Evolutionary conservation across 2,888 invertebrate genomes (phyloP).

Genomic region (Pteria penguin): DNA sequence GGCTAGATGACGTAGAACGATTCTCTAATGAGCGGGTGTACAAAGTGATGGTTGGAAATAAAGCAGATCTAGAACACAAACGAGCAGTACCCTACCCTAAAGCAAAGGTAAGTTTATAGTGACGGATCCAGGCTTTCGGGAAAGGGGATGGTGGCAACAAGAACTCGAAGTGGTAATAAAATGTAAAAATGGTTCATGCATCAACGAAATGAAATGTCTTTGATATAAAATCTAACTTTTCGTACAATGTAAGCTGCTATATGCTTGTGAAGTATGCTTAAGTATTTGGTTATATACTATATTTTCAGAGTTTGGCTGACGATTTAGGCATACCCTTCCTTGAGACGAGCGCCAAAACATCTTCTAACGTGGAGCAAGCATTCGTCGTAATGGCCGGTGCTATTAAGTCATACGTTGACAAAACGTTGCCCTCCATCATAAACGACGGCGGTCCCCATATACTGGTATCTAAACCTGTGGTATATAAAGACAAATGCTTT

Average conservation of each 20-base stretch:
- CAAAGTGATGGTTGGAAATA: conserved; percentile 99
- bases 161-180: too few species aligned
- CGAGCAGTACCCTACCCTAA: conserved; percentile 97
- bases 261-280: too few species aligned
- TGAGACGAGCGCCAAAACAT: conserved; percentile 54
- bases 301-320: conserved; percentile 47
- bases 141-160: too few species aligned
- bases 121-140: too few species aligned
- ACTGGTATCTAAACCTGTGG: too few species aligned
- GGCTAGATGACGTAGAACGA: conserved; percentile 99
- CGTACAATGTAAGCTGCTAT: too few species aligned
- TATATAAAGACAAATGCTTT: too few species aligned
- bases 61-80: conserved; percentile 97
- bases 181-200: too few species aligned
- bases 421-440: conserved; percentile 44
- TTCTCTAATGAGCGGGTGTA: conserved; percentile 99
- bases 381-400: conserved; percentile 5
- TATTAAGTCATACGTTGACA: neutral
- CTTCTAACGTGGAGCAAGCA: conserved; percentile 42
- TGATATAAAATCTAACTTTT: too few species aligned
- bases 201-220: too few species aligned
- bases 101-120: conserved; percentile 92
- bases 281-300: neutral
- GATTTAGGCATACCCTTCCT: conserved; percentile 43
- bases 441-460: conserved; percentile 40